A percentile compares a stretch with the other conserved stretches of the same genome.
phyloP scores from a whole-genome alignment of 30 jellyfish, hydroid and myxozoan genomes.

The Sanderia malayensis region DNA sequence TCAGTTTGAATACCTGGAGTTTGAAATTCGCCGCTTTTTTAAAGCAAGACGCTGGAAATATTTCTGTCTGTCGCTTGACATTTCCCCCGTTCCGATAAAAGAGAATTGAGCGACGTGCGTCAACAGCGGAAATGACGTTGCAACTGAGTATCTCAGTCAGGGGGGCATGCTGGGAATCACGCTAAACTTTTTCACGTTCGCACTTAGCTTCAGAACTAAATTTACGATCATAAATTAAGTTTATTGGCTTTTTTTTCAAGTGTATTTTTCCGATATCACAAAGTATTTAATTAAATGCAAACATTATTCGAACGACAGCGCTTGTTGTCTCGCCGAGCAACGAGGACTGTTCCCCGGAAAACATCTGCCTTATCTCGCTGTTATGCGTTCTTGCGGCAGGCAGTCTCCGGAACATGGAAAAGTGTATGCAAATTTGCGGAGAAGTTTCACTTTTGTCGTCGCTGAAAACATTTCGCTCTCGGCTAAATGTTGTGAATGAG shows the following conservation, averaged over 20 bases:
- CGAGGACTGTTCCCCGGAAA: background rate
- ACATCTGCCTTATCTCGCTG: constrained; percentile 22
- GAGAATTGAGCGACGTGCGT: background rate
- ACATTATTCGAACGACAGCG: background rate
- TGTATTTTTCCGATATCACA: background rate
- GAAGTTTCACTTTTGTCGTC: too few species aligned
- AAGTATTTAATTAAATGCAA: too few species aligned
- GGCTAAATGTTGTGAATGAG: background rate
- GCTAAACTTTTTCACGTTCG: constrained; percentile 1
- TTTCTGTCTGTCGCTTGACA: too few species aligned
- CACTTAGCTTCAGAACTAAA: background rate
- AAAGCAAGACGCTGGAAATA: too few species aligned
- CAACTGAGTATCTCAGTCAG: too few species aligned
- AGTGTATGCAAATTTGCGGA: constrained; percentile 69
- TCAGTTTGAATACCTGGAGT: too few species aligned
- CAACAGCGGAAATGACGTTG: constrained; percentile 6
- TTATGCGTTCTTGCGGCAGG: constrained; percentile 78
- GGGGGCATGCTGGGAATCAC: background rate
- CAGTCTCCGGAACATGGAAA: constrained; percentile 13
- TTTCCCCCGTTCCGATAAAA: background rate
- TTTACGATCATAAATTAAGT: too few species aligned
- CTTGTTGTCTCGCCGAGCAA: background rate
- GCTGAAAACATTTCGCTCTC: constrained; percentile 19
- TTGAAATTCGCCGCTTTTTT: too few species aligned
- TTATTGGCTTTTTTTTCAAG: background rate